These are phyloP conservation scores for Phymastichus coffea DNA, from an alignment of 1,140 invertebrate genomes.

Conservation along the genomic window DNA sequence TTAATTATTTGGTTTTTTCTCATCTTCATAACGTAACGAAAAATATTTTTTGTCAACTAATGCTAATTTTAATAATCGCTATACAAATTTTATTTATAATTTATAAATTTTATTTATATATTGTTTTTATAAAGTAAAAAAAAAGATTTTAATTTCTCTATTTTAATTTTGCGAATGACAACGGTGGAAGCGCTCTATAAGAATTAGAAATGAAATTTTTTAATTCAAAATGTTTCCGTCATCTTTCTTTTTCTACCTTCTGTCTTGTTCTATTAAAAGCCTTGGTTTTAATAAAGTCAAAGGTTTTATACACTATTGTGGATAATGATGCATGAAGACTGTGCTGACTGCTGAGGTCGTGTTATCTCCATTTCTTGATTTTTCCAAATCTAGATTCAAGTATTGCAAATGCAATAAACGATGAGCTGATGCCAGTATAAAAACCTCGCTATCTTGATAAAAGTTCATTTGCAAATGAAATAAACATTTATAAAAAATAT, in stretches of 20 bases:
- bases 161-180: too few species aligned
- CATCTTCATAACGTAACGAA: conserved; percentile 2
- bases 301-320: conserved; percentile 80
- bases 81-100: too few species aligned
- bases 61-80: conserved; percentile 26
- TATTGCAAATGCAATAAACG: conserved; percentile 64
- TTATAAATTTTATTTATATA: too few species aligned
- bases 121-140: too few species aligned
- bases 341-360: conserved; percentile 42
- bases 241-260: conserved; percentile 67
- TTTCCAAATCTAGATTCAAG: conserved; percentile 72
- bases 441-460: conserved; percentile 50
- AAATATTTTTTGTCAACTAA: conserved; percentile 13
- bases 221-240: too few species aligned
- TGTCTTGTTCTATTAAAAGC: conserved; percentile 86
- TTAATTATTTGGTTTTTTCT: conserved; percentile 22
- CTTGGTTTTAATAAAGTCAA: conserved; percentile 89
- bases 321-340: conserved; percentile 52
- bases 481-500: conserved; percentile 22
- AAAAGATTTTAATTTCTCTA: too few species aligned
- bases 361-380: conserved; percentile 44
- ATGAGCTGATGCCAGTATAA: conserved; percentile 49
- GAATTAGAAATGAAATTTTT: too few species aligned
- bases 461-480: conserved; percentile 49
- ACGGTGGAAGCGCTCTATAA: too few species aligned